Evolutionary conservation across 1,140 invertebrate species (phyloP), one percentile per base, ranked within the genome.

Genomic region (Heliothis virescens): DNA sequence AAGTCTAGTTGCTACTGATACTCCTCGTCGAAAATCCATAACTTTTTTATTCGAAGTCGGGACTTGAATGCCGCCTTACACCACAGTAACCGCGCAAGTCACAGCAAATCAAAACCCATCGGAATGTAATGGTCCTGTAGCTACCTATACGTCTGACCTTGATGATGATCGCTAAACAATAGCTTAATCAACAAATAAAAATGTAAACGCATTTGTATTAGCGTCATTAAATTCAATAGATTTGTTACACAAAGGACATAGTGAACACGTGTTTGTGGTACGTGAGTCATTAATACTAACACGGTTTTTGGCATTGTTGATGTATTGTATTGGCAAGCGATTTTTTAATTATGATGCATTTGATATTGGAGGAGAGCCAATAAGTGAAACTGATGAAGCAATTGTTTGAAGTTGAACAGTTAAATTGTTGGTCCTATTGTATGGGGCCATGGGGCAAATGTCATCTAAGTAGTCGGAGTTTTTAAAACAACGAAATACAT

Each of bases 241-340:
- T 87, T 79, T 77, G 69, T 81, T 79, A 86, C 85, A 90, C 88
- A 90, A 89, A 89, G 83, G 81, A 90, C 89, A 88, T 85, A 87
- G 89, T 84, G 81, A 85, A 94, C 93, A 93, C 90, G 88, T 94
- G 92, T 94, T 92, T 91, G 88, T 90, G 78, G 81, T 91, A 94
- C 93, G 93, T 94, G 93, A 94, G 85, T 94, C 92, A 94, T 94
- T 94, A 94, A 82, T 77, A 87, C 78, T 82, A 79, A 82, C 76
- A 79, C 76, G 86, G 69, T 88, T 92, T 94, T 94, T 93, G 91
- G 93, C 89, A 92, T 91, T 92, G 91, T 91, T 93, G 86, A 89
- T 85, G 90, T 87, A 93, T 94, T 93, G 91, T 94, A 91, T 91
- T 90, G 90, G 90, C 81, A 82, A 83, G 15, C 80, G 74, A 57